These are phyloP conservation scores for Ailurus styani DNA, from an alignment of 2,113 vertebrate species.

Conservation along the genomic window DNA sequence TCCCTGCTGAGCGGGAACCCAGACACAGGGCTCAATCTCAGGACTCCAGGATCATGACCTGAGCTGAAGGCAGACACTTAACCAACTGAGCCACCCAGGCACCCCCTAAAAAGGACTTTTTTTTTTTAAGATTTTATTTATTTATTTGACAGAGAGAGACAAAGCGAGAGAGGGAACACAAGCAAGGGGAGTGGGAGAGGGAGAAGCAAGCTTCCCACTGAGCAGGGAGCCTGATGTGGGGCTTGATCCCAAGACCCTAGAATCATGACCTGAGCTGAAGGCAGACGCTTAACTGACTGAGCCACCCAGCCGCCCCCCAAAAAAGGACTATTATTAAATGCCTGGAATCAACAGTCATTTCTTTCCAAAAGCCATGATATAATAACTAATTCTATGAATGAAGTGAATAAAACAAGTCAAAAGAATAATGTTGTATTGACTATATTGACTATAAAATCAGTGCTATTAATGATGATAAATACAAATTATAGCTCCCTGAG, in stretches of 20 bases:
- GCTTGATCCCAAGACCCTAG: too few relatives aligned
- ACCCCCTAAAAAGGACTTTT: not conserved
- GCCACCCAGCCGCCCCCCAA: not conserved
- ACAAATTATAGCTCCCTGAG: constrained; percentile 30
- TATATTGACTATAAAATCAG: constrained; percentile 16
- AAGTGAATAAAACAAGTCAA: constrained; percentile 36
- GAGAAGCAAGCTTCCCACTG: not conserved
- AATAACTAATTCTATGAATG: constrained; percentile 35
- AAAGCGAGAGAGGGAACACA: not conserved
- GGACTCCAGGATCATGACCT: too few relatives aligned
- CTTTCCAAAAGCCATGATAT: constrained; percentile 8
- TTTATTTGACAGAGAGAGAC: not conserved
- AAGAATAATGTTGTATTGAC: not conserved
- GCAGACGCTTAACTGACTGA: not conserved
- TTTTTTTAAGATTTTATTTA: not conserved
- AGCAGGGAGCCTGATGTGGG: too few relatives aligned
- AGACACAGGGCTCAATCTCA: too few relatives aligned
- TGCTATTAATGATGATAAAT: constrained; percentile 8
- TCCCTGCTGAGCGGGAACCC: too few relatives aligned
- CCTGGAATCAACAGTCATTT: constrained; percentile 18
- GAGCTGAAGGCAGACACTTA: too few relatives aligned
- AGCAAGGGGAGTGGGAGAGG: not conserved
- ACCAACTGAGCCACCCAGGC: too few relatives aligned
- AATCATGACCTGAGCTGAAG: not conserved
- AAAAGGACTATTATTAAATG: constrained; percentile 13